phyloP scores from a whole-genome alignment of 1,140 invertebrate species.

The Anastrepha obliqua region DNA sequence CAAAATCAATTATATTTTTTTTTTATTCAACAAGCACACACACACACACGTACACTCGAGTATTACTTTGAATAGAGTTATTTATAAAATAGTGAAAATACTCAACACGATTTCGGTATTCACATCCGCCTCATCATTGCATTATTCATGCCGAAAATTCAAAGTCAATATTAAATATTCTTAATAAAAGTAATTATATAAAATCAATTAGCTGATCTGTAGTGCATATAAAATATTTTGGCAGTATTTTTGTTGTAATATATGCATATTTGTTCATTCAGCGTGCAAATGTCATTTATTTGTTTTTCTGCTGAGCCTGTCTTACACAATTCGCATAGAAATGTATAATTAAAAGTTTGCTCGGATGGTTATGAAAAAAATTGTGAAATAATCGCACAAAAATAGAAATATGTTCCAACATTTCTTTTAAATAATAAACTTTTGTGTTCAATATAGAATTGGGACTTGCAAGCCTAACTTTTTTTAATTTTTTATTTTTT shows the following conservation, averaged over 20 bases:
- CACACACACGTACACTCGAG: neutral
- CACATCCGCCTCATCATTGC: slow-evolving; percentile 32
- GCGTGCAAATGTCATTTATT: neutral
- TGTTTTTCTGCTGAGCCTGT: neutral
- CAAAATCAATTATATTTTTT: slow-evolving; percentile 24
- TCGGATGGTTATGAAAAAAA: neutral
- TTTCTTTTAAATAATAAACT: too few species aligned
- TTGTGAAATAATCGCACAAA: neutral
- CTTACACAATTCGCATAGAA: neutral
- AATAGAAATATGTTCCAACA: neutral
- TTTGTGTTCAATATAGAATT: too few species aligned
- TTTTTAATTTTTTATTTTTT: too few species aligned
- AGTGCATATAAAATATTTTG: slow-evolving; percentile 8
- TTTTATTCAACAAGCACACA: neutral
- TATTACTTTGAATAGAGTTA: neutral
- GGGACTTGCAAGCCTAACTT: too few species aligned
- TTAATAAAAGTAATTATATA: slow-evolving; percentile 9
- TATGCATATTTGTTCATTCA: neutral
- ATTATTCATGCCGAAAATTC: slow-evolving; percentile 46
- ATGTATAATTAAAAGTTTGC: neutral
- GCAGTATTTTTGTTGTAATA: neutral
- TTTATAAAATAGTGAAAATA: neutral
- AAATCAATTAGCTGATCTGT: neutral
- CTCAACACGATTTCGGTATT: slow-evolving; percentile 22
- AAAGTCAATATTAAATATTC: slow-evolving; percentile 22